Percentiles rank a stretch among this genome's conserved stretches.
These are phyloP conservation scores for Zootermopsis nevadensis DNA, from an alignment of 2,888 invertebrate species.

Conservation along the genomic window DNA sequence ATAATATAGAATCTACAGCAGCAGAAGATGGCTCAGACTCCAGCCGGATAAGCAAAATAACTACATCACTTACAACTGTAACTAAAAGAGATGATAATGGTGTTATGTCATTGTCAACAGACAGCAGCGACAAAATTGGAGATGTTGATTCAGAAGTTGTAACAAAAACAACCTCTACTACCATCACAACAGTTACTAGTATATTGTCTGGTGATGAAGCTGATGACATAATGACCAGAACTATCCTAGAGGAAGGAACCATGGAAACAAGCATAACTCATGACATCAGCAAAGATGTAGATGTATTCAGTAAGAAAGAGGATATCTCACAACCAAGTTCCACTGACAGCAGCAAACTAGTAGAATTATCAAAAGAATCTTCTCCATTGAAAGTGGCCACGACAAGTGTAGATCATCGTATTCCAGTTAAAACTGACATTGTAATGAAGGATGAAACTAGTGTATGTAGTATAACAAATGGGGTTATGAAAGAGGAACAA, in stretches of 20 bases:
- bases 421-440: not conserved
- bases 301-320: not conserved
- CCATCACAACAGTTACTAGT: slow-evolving; percentile 45
- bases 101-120: slow-evolving; percentile 8
- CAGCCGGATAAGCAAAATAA: slow-evolving; percentile 1
- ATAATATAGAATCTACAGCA: slow-evolving; percentile 21
- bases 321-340: not conserved
- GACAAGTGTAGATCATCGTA: not conserved
- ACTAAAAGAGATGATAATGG: not conserved
- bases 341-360: not conserved
- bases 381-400: slow-evolving; percentile 17
- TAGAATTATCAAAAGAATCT: not conserved
- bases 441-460: slow-evolving; percentile 17
- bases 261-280: slow-evolving; percentile 24
- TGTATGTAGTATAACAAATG: slow-evolving; percentile 13
- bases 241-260: slow-evolving; percentile 65
- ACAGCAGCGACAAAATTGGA: slow-evolving; percentile 21
- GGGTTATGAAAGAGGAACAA: slow-evolving; percentile 39
- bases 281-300: not conserved
- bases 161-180: slow-evolving; percentile 40
- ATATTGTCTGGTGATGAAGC: slow-evolving; percentile 53
- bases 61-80: not conserved
- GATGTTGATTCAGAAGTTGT: slow-evolving; percentile 23
- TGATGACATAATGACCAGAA: slow-evolving; percentile 66
- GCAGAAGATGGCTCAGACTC: slow-evolving; percentile 36